Evolutionary conservation across 2,113 vertebrate genomes (phyloP), one percentile per base, ranked within the genome.

Genomic region (Emberiza fucata): DNA sequence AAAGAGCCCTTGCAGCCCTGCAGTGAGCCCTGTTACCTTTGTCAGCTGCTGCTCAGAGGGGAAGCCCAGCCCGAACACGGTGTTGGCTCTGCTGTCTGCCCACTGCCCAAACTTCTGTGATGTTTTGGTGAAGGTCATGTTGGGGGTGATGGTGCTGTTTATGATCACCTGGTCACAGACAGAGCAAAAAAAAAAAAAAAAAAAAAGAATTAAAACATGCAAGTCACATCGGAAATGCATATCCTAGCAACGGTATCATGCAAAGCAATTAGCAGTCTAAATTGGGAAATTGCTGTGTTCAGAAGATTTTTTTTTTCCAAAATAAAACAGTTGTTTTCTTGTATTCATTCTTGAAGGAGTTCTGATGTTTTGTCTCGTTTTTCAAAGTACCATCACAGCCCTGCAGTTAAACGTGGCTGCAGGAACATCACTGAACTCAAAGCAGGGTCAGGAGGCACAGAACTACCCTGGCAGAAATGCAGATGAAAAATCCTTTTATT

Each of bases 31-130:
- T 39, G 4, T 95, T 97, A 99, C 99, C 98, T 99, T 99, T 0
- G 98, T 97, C 51, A 99, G 98, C 45, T 99, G 99, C 92, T 99
- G 99, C 95, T 99, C 99, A 0, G 99, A 99, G 44, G 98, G 96
- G 64, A 99, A 99, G 59, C 99, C 99, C 95, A 99, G 96, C 17
- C 99, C 99, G 22, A 99, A 99, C 48, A 99, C 99, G 0, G 99
- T 99, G 96, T 99, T 99, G 72, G 99, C 99, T 87, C 99, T 98
- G 98, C 99, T 99, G 98, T 99, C 99, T 0, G 99, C 99, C 99
- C 99, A 99, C 97, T 99, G 99, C 80, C 99, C 99, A 1, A 99
- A 99, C 97, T 99, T 99, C 98, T 99, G 99, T 0, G 99, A 99
- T 0, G 99, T 99, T 94, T 99, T 99, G 7, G 99, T 99, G 97